Percentiles rank a stretch among this genome's conserved stretches.
phyloP scores from a whole-genome alignment of 2,797 vertebrate species.

The Eospalax fontanierii region DNA sequence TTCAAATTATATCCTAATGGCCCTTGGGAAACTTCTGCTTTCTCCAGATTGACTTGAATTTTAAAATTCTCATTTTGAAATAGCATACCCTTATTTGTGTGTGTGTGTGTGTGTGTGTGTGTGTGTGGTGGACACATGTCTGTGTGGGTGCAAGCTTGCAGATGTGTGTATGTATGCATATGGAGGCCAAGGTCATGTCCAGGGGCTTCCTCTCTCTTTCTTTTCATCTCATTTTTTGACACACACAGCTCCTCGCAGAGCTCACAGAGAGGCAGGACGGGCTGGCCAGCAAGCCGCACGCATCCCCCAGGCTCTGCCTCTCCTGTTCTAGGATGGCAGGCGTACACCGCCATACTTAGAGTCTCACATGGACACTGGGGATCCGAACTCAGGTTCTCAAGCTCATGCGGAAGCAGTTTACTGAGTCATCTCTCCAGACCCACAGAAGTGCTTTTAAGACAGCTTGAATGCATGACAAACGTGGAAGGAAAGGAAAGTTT shows the following conservation, averaged over 20 bases:
- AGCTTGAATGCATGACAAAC: background rate
- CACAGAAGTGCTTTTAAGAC: background rate
- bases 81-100: background rate
- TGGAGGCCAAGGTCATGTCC: background rate
- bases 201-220: background rate
- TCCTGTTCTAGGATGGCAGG: background rate
- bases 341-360: too few species aligned
- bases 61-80: conserved; percentile 38
- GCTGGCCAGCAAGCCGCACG: background rate
- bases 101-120: background rate
- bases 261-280: too few species aligned
- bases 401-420: background rate
- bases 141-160: background rate
- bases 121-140: background rate
- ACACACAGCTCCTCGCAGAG: background rate
- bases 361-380: background rate
- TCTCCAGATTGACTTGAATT: conserved; percentile 46
- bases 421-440: background rate
- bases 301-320: too few species aligned
- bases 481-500: conserved; percentile 44
- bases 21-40: background rate
- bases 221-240: background rate
- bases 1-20: conserved; percentile 13
- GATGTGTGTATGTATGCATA: background rate
- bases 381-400: too few species aligned